A percentile compares a stretch with the other conserved stretches of the same genome.
These are phyloP conservation scores for Amphimedon queenslandica DNA, from an alignment of 37 sponge, comb jelly and placozoan species.

Conservation along the genomic window DNA sequence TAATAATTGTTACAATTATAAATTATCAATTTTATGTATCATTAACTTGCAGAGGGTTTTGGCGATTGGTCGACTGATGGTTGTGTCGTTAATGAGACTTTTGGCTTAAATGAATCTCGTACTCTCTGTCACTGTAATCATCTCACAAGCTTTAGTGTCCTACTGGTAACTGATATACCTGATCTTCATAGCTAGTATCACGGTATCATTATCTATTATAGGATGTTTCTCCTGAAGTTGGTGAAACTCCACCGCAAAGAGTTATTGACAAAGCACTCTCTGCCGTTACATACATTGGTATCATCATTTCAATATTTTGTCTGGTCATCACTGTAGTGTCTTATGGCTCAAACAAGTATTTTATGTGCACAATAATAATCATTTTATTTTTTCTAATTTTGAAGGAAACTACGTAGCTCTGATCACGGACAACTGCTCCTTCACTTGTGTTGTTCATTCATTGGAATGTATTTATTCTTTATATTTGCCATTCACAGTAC, in stretches of 20 bases:
- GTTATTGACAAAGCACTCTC: constrained; percentile 1
- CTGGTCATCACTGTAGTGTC: constrained; percentile 2
- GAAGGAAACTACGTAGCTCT: constrained; percentile 2
- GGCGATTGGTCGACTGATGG: neutral
- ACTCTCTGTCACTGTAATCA: neutral
- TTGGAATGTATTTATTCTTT: constrained; percentile 18
- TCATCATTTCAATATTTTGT: constrained; percentile 25
- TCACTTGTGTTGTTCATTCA: constrained; percentile 8
- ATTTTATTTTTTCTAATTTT: neutral
- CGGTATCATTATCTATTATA: neutral
- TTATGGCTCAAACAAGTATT: neutral
- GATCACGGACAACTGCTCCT: constrained; percentile 7
- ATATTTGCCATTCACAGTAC: constrained; percentile 1
- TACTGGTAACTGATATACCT: neutral
- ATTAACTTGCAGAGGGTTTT: neutral
- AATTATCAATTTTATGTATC: neutral
- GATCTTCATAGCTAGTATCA: neutral
- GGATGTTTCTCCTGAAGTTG: neutral
- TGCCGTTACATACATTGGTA: constrained; percentile 19
- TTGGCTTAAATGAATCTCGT: neutral
- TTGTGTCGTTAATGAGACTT: neutral
- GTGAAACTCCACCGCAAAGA: neutral
- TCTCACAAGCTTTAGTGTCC: neutral
- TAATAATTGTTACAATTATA: neutral
- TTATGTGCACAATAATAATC: neutral